Evolutionary conservation across 2,888 invertebrate species (phyloP), one percentile per base, ranked within the genome.

Genomic region (Eupithecia abbreviata): DNA sequence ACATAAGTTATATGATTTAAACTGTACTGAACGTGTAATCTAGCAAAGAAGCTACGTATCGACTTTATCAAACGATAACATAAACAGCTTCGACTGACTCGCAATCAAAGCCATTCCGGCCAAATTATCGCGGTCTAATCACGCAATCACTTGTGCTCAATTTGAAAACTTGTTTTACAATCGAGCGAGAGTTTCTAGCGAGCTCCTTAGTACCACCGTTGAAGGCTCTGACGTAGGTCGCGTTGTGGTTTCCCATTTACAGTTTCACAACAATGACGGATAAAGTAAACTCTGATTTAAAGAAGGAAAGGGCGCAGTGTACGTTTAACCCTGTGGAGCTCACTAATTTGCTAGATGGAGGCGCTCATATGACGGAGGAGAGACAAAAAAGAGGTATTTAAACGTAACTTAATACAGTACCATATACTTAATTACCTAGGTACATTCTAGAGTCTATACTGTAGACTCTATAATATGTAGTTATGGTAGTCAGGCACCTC

Each of bases 281-380:
- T 68, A 90, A 90, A 88, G 90, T 97, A 58, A 97, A 97, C 91
- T 91, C 95, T 15, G 98, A 98, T 93, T 93, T 98, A 79, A 95
- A 95, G 86, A 96, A 94, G 83, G 98, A 98, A 92, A 96, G 98
- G 79, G 94, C 96, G 80, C 96, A 96, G 84, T 97, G 98, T 84
- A 96, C 96, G n/a, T 98, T 98, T 88, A 95, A 97, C 88, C 92
- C 96, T 2, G 91, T 93, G 76, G 98, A 98, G 91, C 94, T 98
- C 82, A 98, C 98, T 0, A 92, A 97, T 87, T 95, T 98, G 81
- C 95, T 98, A 82, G 97, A 98, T 91, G 98, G 98, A 7, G 97
- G 97, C n/a, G 91, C 92, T 74, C 95, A 97, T 74, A 97, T 97
- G 91, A 98, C 98, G 2, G 92, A 94, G 73, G 96, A 96, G 84